phyloP scores from a whole-genome alignment of 23 tunicate genomes.

The Phallusia fumigata region DNA sequence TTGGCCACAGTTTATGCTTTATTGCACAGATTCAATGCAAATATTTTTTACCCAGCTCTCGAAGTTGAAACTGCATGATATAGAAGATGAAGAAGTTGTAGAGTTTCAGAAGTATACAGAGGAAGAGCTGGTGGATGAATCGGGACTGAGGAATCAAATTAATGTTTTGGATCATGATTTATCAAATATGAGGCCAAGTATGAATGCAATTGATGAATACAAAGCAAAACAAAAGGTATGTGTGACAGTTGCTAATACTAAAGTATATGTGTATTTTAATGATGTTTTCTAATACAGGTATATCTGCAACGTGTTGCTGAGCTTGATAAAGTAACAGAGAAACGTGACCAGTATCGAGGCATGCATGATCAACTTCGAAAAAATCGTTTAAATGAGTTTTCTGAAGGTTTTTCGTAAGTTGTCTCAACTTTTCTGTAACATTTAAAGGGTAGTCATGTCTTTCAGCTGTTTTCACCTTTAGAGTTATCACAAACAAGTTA shows the following conservation, averaged over 20 bases:
- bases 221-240: conserved; percentile 63
- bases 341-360: conserved; percentile 60
- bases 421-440: not conserved
- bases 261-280: not conserved
- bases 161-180: conserved; percentile 43
- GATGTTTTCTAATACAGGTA: conserved; percentile 10
- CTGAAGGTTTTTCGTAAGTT: conserved; percentile 63
- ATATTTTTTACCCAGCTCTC: not conserved
- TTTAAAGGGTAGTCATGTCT: not conserved
- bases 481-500: conserved; percentile 81
- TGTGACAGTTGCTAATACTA: too few species aligned
- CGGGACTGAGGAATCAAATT: conserved; percentile 33
- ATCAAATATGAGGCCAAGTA: conserved; percentile 57
- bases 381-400: conserved; percentile 74
- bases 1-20: not conserved
- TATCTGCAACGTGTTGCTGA: conserved; percentile 80
- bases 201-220: conserved; percentile 79
- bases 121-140: conserved; percentile 61
- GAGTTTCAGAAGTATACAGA: conserved; percentile 43
- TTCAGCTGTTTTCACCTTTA: not conserved
- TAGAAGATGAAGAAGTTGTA: conserved; percentile 57
- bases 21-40: not conserved
- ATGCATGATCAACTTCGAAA: conserved; percentile 72
- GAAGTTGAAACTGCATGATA: conserved; percentile 57
- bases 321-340: conserved; percentile 64